Conservation (phyloP, 2,797 vertebrate genomes). For the Stomatorhinus walkeri region DNA sequence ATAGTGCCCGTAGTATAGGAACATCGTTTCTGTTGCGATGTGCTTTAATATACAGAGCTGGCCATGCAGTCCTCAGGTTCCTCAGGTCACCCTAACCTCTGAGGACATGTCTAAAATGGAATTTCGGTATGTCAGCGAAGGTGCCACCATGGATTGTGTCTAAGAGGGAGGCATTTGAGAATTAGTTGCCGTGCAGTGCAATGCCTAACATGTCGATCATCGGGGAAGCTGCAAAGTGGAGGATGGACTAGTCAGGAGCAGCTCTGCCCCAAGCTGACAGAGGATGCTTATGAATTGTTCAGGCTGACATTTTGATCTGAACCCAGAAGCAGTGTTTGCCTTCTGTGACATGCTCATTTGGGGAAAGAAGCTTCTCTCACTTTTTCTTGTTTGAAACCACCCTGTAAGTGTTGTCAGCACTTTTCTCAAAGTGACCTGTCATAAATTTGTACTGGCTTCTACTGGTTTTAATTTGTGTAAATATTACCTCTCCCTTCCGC, state of each 20-base stretch:
- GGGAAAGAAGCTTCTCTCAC: not conserved
- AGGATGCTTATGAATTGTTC: not conserved
- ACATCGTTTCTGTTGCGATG: not conserved
- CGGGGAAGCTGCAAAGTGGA: not conserved
- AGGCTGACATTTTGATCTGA: not conserved
- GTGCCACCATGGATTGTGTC: not conserved
- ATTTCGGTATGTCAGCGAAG: not conserved
- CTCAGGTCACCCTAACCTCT: not conserved
- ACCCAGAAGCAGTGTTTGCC: not conserved
- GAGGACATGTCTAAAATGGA: not conserved
- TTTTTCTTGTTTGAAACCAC: not conserved
- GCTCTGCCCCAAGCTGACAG: not conserved
- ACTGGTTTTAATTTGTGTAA: not conserved
- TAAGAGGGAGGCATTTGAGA: not conserved
- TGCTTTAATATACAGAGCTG: not conserved
- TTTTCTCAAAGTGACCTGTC: not conserved
- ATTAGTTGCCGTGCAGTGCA: not conserved
- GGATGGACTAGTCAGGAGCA: not conserved
- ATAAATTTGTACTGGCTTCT: not conserved
- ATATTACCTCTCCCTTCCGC: not conserved
- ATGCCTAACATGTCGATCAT: not conserved
- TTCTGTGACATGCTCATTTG: not conserved
- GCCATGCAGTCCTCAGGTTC: not conserved
- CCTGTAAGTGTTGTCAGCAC: not conserved
- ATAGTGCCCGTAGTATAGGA: constrained; percentile 7